phyloP scores from a whole-genome alignment of 2,888 invertebrate genomes.

The Listrodromus nycthemerus region DNA sequence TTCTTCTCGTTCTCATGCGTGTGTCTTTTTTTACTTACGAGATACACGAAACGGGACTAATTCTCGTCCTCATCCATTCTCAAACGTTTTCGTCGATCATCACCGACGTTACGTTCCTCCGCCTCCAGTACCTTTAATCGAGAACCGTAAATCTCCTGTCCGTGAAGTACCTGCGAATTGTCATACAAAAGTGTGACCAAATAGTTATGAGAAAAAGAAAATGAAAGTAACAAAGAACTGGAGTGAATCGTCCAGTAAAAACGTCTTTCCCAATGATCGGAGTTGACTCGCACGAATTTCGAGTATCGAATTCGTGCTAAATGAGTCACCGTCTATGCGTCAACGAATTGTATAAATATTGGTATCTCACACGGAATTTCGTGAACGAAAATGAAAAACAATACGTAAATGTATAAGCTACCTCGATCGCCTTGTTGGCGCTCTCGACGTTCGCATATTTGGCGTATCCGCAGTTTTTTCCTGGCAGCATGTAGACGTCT shows the following conservation, averaged over 20 bases:
- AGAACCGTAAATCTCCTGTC: slow-evolving; percentile 94
- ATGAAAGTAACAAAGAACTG: neutral
- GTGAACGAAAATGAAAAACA: slow-evolving; percentile 9
- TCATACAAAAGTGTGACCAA: neutral
- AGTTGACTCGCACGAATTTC: neutral
- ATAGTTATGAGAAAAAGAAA: neutral
- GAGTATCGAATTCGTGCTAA: neutral
- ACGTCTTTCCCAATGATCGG: neutral
- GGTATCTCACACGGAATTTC: slow-evolving; percentile 1
- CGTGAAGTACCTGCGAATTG: slow-evolving; percentile 87
- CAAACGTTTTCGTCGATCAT: slow-evolving; percentile 82
- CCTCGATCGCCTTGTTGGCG: slow-evolving; percentile 91
- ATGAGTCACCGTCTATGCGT: slow-evolving; percentile 28
- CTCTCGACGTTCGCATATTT: slow-evolving; percentile 92
- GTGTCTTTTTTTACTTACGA: slow-evolving; percentile 79
- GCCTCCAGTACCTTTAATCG: slow-evolving; percentile 95
- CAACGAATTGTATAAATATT: slow-evolving; percentile 27
- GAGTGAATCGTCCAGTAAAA: neutral
- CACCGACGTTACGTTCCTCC: slow-evolving; percentile 88
- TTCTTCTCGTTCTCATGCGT: slow-evolving; percentile 61
- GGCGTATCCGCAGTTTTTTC: slow-evolving; percentile 97
- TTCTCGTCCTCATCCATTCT: slow-evolving; percentile 83
- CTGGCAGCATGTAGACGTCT: slow-evolving; percentile 94
- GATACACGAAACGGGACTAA: slow-evolving; percentile 75
- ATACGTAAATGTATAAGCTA: slow-evolving; percentile 76